Evolutionary conservation across 2,797 vertebrate species (phyloP).

Genomic region (Sebastes trivittatus): DNA sequence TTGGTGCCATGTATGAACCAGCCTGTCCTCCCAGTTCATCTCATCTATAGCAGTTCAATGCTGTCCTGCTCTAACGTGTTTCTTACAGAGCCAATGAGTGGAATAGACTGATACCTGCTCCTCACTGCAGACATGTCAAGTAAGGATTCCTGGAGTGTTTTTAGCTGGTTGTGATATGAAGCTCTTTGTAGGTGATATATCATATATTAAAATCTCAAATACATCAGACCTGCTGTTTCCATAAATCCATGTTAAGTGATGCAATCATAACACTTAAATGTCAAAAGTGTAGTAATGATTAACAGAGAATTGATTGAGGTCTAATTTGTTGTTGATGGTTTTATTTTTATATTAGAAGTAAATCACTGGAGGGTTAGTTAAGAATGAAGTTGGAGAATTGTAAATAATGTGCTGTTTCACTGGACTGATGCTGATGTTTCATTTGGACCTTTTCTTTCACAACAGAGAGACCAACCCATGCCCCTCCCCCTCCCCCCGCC

Average conservation of each 20-base stretch:
- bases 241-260: background rate
- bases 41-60: background rate
- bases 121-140: conserved; percentile 93
- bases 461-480: conserved; percentile 97
- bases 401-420: background rate
- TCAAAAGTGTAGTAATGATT: background rate
- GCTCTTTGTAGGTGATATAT: background rate
- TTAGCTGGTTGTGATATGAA: background rate
- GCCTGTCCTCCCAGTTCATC: background rate
- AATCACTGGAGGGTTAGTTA: background rate
- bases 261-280: background rate
- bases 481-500: conserved; percentile 96
- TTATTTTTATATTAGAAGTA: background rate
- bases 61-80: conserved; percentile 28
- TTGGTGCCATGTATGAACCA: background rate
- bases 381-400: background rate
- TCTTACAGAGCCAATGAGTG: conserved; percentile 71
- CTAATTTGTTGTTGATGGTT: background rate
- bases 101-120: conserved; percentile 64
- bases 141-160: conserved; percentile 80
- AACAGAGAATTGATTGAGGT: background rate
- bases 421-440: background rate
- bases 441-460: conserved; percentile 33
- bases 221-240: background rate
- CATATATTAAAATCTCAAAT: background rate